These are phyloP conservation scores for Acanthococcus lagerstroemiae DNA, from an alignment of 2,888 invertebrate genomes.

Conservation along the genomic window DNA sequence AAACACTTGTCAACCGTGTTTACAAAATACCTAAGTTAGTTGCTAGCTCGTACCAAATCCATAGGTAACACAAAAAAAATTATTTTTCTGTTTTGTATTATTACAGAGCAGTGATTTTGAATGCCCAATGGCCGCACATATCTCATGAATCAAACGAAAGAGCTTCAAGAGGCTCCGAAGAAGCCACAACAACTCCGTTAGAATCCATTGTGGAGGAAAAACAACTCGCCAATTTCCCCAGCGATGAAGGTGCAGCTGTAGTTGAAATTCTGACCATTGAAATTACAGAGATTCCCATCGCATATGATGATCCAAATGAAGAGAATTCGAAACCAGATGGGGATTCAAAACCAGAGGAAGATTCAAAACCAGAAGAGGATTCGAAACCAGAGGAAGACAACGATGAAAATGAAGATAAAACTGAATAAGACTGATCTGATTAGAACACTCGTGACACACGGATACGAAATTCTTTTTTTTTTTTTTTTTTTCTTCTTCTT, in stretches of 20 bases:
- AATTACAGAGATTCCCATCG: constrained; percentile 25
- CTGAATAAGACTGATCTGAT: neutral
- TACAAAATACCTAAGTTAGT: too few relatives aligned
- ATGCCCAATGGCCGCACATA: constrained; percentile 17
- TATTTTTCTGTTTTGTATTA: neutral
- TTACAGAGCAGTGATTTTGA: constrained; percentile 19
- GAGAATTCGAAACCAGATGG: neutral
- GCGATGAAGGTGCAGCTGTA: constrained; percentile 1
- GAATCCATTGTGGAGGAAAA: constrained; percentile 18
- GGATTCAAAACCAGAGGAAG: neutral
- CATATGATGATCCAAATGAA: neutral
- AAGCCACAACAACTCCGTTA: constrained; percentile 8
- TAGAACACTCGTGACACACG: neutral
- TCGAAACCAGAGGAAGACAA: neutral
- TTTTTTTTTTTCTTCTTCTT: neutral
- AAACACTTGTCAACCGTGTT: too few relatives aligned
- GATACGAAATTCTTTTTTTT: neutral
- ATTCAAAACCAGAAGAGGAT: neutral
- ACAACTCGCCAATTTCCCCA: neutral
- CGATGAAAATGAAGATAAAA: constrained; percentile 4
- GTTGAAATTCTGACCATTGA: constrained; percentile 27
- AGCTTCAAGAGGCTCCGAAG: neutral
- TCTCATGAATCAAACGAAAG: neutral
- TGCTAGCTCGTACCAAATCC: neutral
- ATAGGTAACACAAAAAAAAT: neutral